A percentile compares a stretch with the other conserved stretches of the same genome.
These are phyloP conservation scores for Patiria miniata DNA, from an alignment of 35 echinoderm and acorn worm species.

Conservation along the genomic window DNA sequence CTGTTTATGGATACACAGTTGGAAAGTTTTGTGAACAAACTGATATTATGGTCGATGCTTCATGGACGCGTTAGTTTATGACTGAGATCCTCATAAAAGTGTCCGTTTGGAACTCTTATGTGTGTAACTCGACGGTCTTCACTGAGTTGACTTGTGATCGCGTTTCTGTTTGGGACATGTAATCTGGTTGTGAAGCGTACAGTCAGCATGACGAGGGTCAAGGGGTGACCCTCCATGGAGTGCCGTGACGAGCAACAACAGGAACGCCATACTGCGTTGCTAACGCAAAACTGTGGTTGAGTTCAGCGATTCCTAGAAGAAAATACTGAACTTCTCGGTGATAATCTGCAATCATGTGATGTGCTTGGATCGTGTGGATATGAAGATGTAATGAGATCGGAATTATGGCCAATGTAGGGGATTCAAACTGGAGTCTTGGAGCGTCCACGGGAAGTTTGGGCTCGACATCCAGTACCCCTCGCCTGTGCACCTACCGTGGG, in stretches of 20 bases:
- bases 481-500: conserved; percentile 28
- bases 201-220: background rate
- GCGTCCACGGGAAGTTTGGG: conserved; percentile 7
- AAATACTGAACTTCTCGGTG: background rate
- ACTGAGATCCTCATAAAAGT: background rate
- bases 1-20: conserved; percentile 24
- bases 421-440: conserved; percentile 16
- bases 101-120: no score
- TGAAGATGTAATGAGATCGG: background rate
- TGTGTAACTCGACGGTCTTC: no score
- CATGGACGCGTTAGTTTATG: background rate
- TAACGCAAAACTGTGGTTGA: background rate
- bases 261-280: conserved; percentile 8
- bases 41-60: background rate
- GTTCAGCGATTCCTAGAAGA: background rate
- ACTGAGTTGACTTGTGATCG: no score
- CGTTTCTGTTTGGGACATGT: background rate
- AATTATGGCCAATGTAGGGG: background rate
- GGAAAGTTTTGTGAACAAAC: background rate
- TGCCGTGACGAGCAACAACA: background rate
- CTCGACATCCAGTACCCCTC: conserved; percentile 31
- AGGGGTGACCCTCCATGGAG: background rate
- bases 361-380: background rate
- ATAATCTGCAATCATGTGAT: background rate
- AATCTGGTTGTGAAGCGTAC: conserved; percentile 19